Evolutionary conservation across 2,797 vertebrate species (phyloP), one percentile per base, ranked within the genome.

Genomic region (Urophycis tenuis): DNA sequence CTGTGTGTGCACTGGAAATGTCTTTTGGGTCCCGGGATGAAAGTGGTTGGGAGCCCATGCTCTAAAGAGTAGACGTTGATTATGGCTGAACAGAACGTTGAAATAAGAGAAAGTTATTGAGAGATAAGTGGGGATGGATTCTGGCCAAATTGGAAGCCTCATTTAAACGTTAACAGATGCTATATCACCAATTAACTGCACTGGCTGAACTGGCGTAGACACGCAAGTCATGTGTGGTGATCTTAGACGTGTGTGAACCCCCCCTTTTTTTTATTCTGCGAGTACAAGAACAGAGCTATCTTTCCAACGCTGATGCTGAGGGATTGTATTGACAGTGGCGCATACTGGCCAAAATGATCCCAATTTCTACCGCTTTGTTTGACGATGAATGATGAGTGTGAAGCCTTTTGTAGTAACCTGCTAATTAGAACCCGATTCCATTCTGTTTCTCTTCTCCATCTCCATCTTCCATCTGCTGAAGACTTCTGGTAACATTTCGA

Each of bases 371-470:
- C 33, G 49, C 33, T 25, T 71, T 77, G 60, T 71, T 34, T 83
- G 81, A 85, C 73, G 78, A 85, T 85, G 74, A 78, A 82, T 76
- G 77, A 78, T 64, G 80, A 74, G 69, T 67, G 72, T 72, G 45
- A 70, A 41, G 35, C 75, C 30, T 60, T 71, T 74, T 74, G 71
- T 19, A n/a, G 41, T 79, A 76, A 78, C 69, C 14, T 3, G 29
- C 69, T 71, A 32, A 71, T 71, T 71, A 71, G 32, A 71, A 71
- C 15, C 15, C 12, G 8, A 71, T 71, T 32, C 22, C 31, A 75
- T 41, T 19, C 76, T 29, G 3, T 49, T 39, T 34, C 71, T 12
- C 31, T n/a, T 69, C n/a, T n/a, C 71, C 49, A 49, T 19, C 45
- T 49, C 19, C 45, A 49, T 49, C 12, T 10, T 39, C 36, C 36